These are phyloP conservation scores for Pavo muticus DNA, from an alignment of 2,113 vertebrate species.

Conservation along the genomic window DNA sequence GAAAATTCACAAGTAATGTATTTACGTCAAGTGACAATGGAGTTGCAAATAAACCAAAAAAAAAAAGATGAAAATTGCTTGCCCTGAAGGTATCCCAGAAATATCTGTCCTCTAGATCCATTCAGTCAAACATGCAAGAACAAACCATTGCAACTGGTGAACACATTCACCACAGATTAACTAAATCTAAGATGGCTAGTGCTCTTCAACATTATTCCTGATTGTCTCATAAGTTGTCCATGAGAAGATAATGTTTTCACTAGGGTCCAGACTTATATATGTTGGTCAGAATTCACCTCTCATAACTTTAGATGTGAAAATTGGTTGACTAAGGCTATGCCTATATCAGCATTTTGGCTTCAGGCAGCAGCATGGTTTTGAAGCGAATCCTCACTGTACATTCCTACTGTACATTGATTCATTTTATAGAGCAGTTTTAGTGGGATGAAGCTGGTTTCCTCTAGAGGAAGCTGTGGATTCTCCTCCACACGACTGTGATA, in stretches of 20 bases:
- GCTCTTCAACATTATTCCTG: neutral
- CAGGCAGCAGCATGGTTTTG: neutral
- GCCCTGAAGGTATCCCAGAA: neutral
- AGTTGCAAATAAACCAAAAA: too few relatives aligned
- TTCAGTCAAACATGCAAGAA: neutral
- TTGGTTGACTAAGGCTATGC: neutral
- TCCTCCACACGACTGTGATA: rapidly evolving
- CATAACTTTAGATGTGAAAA: neutral
- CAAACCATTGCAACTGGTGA: neutral
- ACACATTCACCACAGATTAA: neutral
- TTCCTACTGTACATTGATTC: neutral
- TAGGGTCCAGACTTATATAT: neutral
- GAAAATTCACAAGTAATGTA: too few relatives aligned
- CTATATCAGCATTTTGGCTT: neutral
- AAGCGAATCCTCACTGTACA: neutral
- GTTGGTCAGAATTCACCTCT: neutral
- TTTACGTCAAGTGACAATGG: too few relatives aligned
- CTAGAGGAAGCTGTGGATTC: too few relatives aligned
- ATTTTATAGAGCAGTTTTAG: neutral
- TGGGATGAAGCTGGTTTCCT: neutral
- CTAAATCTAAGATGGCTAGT: neutral
- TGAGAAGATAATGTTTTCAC: neutral
- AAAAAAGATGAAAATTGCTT: neutral
- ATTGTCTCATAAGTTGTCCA: neutral
- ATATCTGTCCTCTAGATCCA: neutral